Conservation (phyloP, 2,888 invertebrate genomes). For the Drosophila seclusa region DNA sequence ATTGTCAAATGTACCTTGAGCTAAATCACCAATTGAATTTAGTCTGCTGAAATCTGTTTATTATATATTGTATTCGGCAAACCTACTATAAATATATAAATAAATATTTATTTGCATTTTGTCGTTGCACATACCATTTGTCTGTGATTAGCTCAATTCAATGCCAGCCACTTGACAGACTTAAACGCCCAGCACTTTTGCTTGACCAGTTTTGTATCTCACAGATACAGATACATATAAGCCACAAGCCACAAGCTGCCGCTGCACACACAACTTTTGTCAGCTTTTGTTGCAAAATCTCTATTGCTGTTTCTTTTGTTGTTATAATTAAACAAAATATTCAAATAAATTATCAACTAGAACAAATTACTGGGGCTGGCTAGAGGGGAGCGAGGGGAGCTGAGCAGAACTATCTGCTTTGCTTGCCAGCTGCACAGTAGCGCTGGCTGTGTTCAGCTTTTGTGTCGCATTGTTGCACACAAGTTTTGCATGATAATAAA, state of each 20-base stretch:
- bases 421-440: slow-evolving; percentile 66
- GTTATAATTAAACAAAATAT: slow-evolving; percentile 68
- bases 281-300: slow-evolving; percentile 43
- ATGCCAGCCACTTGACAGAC: slow-evolving; percentile 51
- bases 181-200: slow-evolving; percentile 40
- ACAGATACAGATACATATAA: slow-evolving; percentile 29
- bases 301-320: slow-evolving; percentile 48
- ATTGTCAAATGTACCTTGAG: not conserved
- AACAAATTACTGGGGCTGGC: slow-evolving; percentile 51
- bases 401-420: slow-evolving; percentile 9
- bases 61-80: not conserved
- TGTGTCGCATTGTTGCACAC: slow-evolving; percentile 72
- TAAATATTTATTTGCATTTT: slow-evolving; percentile 2
- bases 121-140: slow-evolving; percentile 13
- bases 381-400: not conserved
- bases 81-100: too few relatives aligned
- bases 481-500: slow-evolving; percentile 75
- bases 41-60: not conserved
- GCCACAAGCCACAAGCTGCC: not conserved
- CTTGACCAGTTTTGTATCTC: slow-evolving; percentile 57
- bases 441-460: slow-evolving; percentile 49
- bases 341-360: slow-evolving; percentile 77
- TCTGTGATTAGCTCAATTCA: slow-evolving; percentile 43
- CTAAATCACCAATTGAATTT: not conserved
- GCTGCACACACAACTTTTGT: slow-evolving; percentile 28